A percentile compares a stretch with the other conserved stretches of the same genome.
These are phyloP conservation scores for Drosophila bipectinata DNA, from an alignment of 1,140 invertebrate species.

Conservation along the genomic window DNA sequence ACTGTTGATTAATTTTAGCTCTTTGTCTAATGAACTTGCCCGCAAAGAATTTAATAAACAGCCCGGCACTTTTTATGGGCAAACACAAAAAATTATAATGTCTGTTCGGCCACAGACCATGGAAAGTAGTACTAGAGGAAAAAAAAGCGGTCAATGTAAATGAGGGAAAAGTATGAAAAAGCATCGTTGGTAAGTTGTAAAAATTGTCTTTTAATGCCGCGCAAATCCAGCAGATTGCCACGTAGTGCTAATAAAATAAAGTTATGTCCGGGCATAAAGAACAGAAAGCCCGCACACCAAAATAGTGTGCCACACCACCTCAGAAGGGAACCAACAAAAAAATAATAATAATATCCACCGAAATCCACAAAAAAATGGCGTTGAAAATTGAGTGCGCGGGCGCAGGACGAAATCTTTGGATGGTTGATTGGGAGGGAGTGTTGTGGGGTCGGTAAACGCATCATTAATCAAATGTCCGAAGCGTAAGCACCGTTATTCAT, in stretches of 20 bases:
- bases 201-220: slow-evolving; percentile 83
- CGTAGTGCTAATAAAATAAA: slow-evolving; percentile 82
- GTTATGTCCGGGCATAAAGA: slow-evolving; percentile 76
- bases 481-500: slow-evolving; percentile 83
- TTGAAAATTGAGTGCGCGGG: slow-evolving; percentile 63
- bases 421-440: slow-evolving; percentile 4
- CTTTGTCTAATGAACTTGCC: slow-evolving; percentile 79
- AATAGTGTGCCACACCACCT: slow-evolving; percentile 56
- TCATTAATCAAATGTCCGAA: slow-evolving; percentile 84
- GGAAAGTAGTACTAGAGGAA: slow-evolving; percentile 58
- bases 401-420: slow-evolving; percentile 39
- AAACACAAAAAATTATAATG: slow-evolving; percentile 64
- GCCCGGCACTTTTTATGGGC: slow-evolving; percentile 60
- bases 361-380: slow-evolving; percentile 66
- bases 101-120: slow-evolving; percentile 35
- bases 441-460: slow-evolving; percentile 71
- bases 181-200: slow-evolving; percentile 77
- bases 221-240: slow-evolving; percentile 83
- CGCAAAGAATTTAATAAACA: slow-evolving; percentile 77
- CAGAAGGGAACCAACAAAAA: background rate
- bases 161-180: slow-evolving; percentile 61
- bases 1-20: slow-evolving; percentile 72
- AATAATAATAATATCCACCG: slow-evolving; percentile 30
- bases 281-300: slow-evolving; percentile 38
- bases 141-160: slow-evolving; percentile 26